Percentiles rank a stretch among this genome's conserved stretches.
phyloP scores from a whole-genome alignment of 1,140 invertebrate species.

The Harpegnathos saltator region DNA sequence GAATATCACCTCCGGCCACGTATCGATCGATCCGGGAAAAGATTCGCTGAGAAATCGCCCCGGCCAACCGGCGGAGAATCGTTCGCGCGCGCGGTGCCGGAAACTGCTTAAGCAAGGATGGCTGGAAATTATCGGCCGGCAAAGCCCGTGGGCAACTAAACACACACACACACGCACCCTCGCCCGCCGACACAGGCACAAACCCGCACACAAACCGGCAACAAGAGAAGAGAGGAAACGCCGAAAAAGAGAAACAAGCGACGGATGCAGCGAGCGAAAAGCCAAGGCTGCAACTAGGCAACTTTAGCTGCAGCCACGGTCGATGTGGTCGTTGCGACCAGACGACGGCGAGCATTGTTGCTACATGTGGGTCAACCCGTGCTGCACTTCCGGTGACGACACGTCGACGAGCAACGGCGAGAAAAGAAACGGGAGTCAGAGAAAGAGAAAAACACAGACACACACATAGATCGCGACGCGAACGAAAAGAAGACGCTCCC shows the following conservation, averaged over 20 bases:
- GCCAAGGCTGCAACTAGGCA: constrained; percentile 58
- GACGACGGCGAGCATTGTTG: constrained; percentile 70
- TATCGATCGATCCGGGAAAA: constrained; percentile 47
- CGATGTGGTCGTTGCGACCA: constrained; percentile 59
- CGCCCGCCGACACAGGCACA: no score
- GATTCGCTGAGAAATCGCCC: constrained; percentile 54
- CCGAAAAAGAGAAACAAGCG: background rate
- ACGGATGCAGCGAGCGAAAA: constrained; percentile 20
- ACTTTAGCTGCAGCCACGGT: constrained; percentile 53
- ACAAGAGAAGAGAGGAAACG: background rate
- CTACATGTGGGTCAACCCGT: constrained; percentile 64
- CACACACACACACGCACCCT: background rate
- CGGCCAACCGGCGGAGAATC: constrained; percentile 26
- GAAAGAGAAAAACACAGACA: background rate
- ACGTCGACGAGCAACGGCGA: constrained; percentile 24
- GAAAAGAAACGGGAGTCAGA: constrained; percentile 1
- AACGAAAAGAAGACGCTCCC: background rate
- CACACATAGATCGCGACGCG: no score
- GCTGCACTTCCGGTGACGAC: constrained; percentile 61
- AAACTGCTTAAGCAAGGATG: constrained; percentile 45
- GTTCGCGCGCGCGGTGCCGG: constrained; percentile 23
- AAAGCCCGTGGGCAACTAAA: constrained; percentile 32
- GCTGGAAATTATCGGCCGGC: constrained; percentile 59
- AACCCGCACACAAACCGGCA: no score
- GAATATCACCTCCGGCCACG: constrained; percentile 31